These are phyloP conservation scores for Parochlus steinenii DNA, from an alignment of 2,888 invertebrate species.

Conservation along the genomic window DNA sequence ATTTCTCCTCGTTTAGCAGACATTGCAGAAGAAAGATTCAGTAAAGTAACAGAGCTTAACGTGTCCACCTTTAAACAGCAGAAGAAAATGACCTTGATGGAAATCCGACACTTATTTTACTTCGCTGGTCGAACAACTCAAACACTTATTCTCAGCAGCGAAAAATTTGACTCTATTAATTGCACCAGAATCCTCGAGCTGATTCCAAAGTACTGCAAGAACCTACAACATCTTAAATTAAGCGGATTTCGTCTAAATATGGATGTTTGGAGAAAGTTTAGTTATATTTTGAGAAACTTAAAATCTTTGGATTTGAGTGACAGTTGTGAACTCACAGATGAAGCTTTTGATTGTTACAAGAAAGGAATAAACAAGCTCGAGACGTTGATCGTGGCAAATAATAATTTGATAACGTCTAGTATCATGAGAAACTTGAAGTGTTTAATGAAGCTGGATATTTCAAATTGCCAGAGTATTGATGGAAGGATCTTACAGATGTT, in stretches of 20 bases:
- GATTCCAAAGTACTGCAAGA: conserved; percentile 6
- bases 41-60: conserved; percentile 1
- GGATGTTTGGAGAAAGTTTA: conserved; percentile 4
- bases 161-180: conserved; percentile 9
- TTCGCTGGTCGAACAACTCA: not conserved
- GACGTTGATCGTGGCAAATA: conserved; percentile 7
- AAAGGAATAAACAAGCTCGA: not conserved
- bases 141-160: conserved; percentile 1
- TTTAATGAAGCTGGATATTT: conserved; percentile 1
- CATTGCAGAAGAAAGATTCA: conserved; percentile 2
- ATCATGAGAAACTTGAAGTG: not conserved
- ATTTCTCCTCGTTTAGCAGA: conserved; percentile 7
- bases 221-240: conserved; percentile 1
- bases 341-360: conserved; percentile 5
- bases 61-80: not conserved
- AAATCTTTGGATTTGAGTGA: conserved; percentile 9
- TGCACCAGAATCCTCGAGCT: conserved; percentile 7
- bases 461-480: conserved; percentile 1
- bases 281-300: not conserved
- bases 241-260: conserved; percentile 7
- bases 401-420: not conserved
- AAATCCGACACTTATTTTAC: not conserved
- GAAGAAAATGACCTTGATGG: conserved; percentile 5
- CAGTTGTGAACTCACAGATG: conserved; percentile 5
- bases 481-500: conserved; percentile 2